Evolutionary conservation across 2,113 vertebrate genomes (phyloP), one percentile per base, ranked within the genome.

Genomic region (Tinamus guttatus): DNA sequence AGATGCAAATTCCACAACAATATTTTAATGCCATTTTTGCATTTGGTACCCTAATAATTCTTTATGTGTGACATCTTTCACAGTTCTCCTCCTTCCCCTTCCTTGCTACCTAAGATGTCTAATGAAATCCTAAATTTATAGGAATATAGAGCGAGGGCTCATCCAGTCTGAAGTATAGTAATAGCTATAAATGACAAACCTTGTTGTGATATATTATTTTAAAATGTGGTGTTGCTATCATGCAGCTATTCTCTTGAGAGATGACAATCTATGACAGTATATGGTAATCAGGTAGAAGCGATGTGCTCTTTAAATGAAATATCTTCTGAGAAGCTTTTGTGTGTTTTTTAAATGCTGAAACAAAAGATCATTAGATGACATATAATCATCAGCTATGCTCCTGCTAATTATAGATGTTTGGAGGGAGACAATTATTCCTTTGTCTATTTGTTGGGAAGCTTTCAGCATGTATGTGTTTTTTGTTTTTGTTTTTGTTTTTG

Each of bases 171-270:
- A 96, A 93, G 84, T 60, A 80, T 71, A 93, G 76, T 62, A 91
- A 93, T 74, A 63, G 38, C 81, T 93, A 32, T 68, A 92, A 94
- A 91, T 59, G 80, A 95, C 69, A 96, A 96, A 84, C 28, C 49
- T 43, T 40, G 38, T 45, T 96, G 91, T 97, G 91, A 96, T 97
- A 87, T 95, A 97, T 97, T 97, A 96, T 98, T 97, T 91, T 87
- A 59, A 94, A 94, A 28, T 34, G 27, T 80, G 49, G 4, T 52
- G 5, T 49, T 69, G 38, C 82, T 95, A 76, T 71, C 77, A 51
- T 19, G 56, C 41, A 84, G 52, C 60, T 86, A 22, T 65, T 95
- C 69, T 89, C 91, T 80, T 34, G 83, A 92, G 93, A 75, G 40
- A 58, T 38, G 36, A 58, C n/a, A 71, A 73, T 45, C 51, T 62